Conservation (phyloP, 2,113 vertebrate genomes). For the Micromys minutus region DNA sequence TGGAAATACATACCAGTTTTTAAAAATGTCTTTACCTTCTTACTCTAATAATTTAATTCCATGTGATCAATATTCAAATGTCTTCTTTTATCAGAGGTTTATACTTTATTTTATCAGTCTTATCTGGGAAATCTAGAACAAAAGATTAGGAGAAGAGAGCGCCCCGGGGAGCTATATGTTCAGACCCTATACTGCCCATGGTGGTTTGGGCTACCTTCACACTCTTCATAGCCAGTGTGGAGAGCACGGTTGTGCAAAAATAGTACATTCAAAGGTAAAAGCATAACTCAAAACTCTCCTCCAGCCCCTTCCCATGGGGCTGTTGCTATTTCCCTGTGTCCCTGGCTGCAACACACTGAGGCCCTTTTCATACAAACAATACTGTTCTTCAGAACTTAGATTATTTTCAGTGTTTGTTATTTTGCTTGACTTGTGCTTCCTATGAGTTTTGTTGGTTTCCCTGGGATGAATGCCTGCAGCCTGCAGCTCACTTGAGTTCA, state of each 20-base stretch:
- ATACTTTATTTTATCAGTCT: background rate
- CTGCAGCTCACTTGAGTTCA: background rate
- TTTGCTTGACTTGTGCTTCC: background rate
- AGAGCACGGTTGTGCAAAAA: accelerated
- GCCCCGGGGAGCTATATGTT: accelerated
- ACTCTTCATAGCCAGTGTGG: background rate
- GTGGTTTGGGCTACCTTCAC: accelerated
- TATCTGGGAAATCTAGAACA: background rate
- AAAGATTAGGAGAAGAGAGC: background rate
- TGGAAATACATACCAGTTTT: background rate
- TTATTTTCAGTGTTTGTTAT: background rate
- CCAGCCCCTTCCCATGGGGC: background rate
- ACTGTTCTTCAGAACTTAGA: background rate
- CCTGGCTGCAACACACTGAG: background rate
- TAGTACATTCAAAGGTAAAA: too few relatives aligned
- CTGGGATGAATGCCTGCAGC: background rate
- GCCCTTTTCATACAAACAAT: background rate
- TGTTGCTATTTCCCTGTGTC: too few relatives aligned
- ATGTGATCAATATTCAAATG: background rate
- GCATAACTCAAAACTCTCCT: background rate
- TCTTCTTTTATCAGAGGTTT: background rate
- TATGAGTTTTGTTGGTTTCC: background rate
- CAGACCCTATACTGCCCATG: background rate
- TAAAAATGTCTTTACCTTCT: background rate
- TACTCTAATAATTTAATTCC: background rate